Percentiles rank a stretch among this genome's conserved stretches.
These are phyloP conservation scores for Hipposideros armiger DNA, from an alignment of 2,113 vertebrate species.

Conservation along the genomic window DNA sequence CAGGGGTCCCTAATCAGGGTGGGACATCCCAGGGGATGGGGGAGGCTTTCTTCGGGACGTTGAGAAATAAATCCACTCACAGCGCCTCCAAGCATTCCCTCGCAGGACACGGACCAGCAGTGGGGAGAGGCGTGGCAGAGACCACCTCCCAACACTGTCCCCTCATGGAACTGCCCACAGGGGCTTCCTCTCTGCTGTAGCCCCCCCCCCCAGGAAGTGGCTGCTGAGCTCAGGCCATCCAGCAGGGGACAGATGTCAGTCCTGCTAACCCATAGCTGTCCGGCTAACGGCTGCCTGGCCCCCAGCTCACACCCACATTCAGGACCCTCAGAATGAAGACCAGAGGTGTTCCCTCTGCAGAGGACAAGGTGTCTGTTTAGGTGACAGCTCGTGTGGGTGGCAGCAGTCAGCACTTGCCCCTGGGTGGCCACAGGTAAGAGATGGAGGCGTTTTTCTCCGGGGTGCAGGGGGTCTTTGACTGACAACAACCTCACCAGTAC, in stretches of 20 bases:
- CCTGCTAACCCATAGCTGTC: neutral
- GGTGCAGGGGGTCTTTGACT: neutral
- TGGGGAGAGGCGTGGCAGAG: neutral
- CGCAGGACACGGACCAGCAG: rapidly evolving
- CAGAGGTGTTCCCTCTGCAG: neutral
- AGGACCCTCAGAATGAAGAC: rapidly evolving
- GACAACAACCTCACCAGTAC: rapidly evolving
- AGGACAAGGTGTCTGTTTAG: neutral
- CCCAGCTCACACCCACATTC: rapidly evolving
- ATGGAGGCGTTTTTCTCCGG: rapidly evolving
- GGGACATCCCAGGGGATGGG: no score
- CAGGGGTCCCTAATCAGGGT: no score
- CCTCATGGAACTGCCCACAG: neutral
- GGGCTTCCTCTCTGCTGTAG: neutral
- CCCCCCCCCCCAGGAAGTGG: neutral
- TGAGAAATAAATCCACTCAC: neutral
- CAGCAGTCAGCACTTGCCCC: rapidly evolving
- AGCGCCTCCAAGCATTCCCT: rapidly evolving
- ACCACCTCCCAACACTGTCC: neutral
- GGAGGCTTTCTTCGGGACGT: neutral
- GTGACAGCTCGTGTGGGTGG: rapidly evolving
- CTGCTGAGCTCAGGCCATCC: neutral
- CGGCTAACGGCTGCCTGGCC: rapidly evolving
- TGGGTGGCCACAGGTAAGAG: no score
- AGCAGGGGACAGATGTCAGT: neutral